phyloP scores from a whole-genome alignment of 2,113 vertebrate species.

The Tyto alba region DNA sequence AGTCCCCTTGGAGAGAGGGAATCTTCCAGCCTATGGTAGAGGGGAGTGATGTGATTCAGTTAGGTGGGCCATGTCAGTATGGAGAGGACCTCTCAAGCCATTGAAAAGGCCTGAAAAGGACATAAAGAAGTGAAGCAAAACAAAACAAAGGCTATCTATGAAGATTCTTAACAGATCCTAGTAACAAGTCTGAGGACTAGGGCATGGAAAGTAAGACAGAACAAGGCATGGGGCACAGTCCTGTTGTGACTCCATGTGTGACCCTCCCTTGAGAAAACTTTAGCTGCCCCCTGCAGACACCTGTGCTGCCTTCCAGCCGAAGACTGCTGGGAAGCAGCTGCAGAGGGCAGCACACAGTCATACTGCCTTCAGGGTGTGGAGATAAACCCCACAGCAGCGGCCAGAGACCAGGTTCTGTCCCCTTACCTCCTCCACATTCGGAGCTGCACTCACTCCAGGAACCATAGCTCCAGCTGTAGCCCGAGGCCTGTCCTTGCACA shows the following conservation, averaged over 20 bases:
- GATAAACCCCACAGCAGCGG: not conserved
- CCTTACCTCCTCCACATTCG: slow-evolving; percentile 88
- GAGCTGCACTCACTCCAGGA: slow-evolving; percentile 90
- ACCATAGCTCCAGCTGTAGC: slow-evolving; percentile 88
- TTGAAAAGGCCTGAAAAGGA: not conserved
- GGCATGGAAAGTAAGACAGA: not conserved
- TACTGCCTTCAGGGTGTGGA: not conserved
- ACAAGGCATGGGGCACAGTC: not conserved
- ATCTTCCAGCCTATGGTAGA: not conserved
- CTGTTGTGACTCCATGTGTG: not conserved
- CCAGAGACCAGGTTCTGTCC: not conserved
- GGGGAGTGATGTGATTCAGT: not conserved
- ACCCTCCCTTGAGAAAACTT: not conserved
- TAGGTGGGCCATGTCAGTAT: not conserved
- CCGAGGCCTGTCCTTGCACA: slow-evolving; percentile 25
- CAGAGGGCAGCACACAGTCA: slow-evolving; percentile 15
- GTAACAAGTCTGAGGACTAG: not conserved
- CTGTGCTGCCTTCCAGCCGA: not conserved
- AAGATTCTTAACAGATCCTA: not conserved
- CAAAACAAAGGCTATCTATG: not conserved
- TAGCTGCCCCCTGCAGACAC: not conserved
- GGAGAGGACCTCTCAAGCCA: not conserved
- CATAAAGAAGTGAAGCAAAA: not conserved
- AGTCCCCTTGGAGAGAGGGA: not conserved
- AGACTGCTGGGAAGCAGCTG: not conserved